A percentile compares a stretch with the other conserved stretches of the same genome.
Evolutionary conservation across 2,113 vertebrate species (phyloP).

Genomic region (Lipotes vexillifer): DNA sequence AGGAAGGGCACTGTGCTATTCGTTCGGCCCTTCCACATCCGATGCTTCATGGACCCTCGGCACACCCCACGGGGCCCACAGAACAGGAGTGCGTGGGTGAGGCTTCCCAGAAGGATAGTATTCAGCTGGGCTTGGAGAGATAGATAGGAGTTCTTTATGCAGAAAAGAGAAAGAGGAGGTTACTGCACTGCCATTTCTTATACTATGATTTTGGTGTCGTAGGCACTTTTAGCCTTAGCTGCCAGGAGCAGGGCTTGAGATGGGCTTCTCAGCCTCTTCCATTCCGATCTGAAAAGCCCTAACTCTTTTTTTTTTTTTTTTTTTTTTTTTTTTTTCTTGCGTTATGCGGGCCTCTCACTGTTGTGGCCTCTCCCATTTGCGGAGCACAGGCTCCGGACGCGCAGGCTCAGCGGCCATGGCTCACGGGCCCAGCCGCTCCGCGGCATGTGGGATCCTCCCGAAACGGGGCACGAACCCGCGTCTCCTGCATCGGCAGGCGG

Average conservation of each 20-base stretch:
- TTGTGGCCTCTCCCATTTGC: no score
- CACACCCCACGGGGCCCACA: not conserved
- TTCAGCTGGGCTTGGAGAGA: not conserved
- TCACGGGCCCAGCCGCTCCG: no score
- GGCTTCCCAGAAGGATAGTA: not conserved
- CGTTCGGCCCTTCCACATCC: not conserved
- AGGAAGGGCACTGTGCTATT: not conserved
- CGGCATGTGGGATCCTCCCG: no score
- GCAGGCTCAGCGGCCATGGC: no score
- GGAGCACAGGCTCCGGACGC: no score
- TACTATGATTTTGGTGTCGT: accelerated
- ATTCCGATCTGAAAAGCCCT: not conserved
- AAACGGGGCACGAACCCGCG: no score
- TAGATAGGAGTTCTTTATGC: not conserved
- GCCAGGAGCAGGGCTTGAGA: no score
- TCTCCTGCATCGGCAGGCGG: no score
- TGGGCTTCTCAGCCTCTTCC: not conserved
- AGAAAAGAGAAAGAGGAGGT: not conserved
- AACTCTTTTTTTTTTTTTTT: no score
- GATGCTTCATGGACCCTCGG: not conserved
- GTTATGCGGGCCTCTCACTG: no score
- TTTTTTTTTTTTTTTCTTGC: no score
- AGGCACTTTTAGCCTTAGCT: not conserved
- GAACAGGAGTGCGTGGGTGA: not conserved
- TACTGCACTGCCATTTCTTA: not conserved